A percentile compares a stretch with the other conserved stretches of the same genome.
Conservation (phyloP, 2,888 invertebrate genomes). For the Drosophila tanythrix region DNA sequence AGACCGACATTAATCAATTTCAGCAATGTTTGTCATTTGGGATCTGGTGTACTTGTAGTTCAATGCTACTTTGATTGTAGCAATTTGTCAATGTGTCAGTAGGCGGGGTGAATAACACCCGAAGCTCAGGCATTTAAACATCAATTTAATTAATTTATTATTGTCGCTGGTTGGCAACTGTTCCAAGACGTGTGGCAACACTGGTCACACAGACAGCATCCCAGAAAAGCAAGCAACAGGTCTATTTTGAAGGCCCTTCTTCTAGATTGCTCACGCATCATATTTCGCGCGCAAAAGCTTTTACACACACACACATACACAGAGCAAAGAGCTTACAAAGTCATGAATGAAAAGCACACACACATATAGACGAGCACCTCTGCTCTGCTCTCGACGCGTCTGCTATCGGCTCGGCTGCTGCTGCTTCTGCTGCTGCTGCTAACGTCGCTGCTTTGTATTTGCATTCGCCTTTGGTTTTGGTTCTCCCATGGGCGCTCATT, state of each 20-base stretch:
- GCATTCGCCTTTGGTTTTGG: slow-evolving; percentile 46
- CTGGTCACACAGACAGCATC: slow-evolving; percentile 42
- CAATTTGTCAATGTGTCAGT: slow-evolving; percentile 73
- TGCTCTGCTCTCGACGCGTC: slow-evolving; percentile 38
- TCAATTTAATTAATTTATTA: slow-evolving; percentile 78
- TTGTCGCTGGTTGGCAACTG: slow-evolving; percentile 63
- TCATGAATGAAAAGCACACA: slow-evolving; percentile 73
- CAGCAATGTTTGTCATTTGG: slow-evolving; percentile 23
- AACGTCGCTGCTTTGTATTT: slow-evolving; percentile 39
- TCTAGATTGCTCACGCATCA: neutral
- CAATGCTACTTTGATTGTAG: slow-evolving; percentile 39
- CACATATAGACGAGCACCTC: slow-evolving; percentile 6
- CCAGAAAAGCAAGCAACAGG: slow-evolving; percentile 60
- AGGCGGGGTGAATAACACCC: slow-evolving; percentile 54
- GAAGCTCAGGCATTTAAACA: slow-evolving; percentile 53
- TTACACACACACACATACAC: slow-evolving; percentile 6
- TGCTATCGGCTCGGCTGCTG: slow-evolving; percentile 56
- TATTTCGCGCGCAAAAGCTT: slow-evolving; percentile 47
- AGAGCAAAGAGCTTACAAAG: slow-evolving; percentile 47
- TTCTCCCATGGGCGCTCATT: slow-evolving; percentile 74
- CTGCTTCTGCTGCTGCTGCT: slow-evolving; percentile 27
- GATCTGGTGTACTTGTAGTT: slow-evolving; percentile 6
- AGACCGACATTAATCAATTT: slow-evolving; percentile 69
- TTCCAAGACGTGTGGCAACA: slow-evolving; percentile 43
- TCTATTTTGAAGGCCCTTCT: slow-evolving; percentile 31